Evolutionary conservation across 2,113 vertebrate genomes (phyloP).

Genomic region (Barbus barbus): DNA sequence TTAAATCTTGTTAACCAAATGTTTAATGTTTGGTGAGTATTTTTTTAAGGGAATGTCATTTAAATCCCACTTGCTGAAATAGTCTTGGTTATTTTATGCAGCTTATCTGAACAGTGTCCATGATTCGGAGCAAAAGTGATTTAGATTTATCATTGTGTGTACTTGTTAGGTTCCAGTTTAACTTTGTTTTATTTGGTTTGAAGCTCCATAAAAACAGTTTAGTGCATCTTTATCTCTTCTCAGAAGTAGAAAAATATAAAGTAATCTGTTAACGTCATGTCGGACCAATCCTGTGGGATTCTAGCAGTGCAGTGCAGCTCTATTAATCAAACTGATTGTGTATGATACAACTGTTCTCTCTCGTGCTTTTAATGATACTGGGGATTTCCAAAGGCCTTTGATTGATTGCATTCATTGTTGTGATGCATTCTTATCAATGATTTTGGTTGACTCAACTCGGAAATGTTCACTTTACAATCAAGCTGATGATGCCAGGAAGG

Average conservation of each 20-base stretch:
- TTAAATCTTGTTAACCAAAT: neutral
- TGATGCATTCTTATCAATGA: conserved; percentile 7
- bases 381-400: conserved; percentile 10
- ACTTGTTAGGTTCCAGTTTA: neutral
- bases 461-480: conserved; percentile 7
- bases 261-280: neutral
- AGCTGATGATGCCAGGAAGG: conserved; percentile 5
- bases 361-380: neutral
- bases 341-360: neutral
- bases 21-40: neutral
- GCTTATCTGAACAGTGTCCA: neutral
- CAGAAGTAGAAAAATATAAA: neutral
- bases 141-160: too few relatives aligned
- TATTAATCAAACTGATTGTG: conserved; percentile 23
- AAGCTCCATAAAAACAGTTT: neutral
- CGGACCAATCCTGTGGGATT: neutral
- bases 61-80: neutral
- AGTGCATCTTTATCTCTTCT: neutral
- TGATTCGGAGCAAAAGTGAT: too few relatives aligned
- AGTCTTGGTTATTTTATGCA: neutral
- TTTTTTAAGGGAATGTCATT: neutral
- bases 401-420: conserved; percentile 28
- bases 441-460: conserved; percentile 1
- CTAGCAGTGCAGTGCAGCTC: neutral
- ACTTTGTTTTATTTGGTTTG: neutral